Conservation (phyloP, 2,797 vertebrate species). For the Schizothorax lantsangensis region DNA sequence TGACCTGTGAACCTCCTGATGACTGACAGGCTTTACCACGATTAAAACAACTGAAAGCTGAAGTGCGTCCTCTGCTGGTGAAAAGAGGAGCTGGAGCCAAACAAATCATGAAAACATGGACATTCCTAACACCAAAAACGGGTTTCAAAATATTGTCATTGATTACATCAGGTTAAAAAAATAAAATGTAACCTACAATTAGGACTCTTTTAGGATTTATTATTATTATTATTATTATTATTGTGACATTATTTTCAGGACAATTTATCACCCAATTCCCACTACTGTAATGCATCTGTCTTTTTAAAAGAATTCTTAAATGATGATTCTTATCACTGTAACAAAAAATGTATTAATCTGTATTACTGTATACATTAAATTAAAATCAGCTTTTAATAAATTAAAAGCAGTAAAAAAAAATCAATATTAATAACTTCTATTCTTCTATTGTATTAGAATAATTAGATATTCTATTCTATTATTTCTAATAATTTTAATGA, state of each 20-base stretch:
- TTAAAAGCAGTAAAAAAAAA: no score
- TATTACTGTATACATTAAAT: neutral
- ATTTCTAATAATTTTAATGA: neutral
- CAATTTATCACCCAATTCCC: neutral
- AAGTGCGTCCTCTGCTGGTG: constrained; percentile 9
- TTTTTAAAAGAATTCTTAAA: neutral
- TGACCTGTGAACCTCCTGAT: neutral
- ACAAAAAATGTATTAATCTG: neutral
- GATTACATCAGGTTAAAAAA: neutral
- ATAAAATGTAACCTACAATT: neutral
- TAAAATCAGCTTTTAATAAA: neutral
- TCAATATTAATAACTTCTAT: neutral
- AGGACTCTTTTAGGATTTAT: neutral
- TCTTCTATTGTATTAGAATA: neutral
- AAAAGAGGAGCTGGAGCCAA: no score
- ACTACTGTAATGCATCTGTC: neutral
- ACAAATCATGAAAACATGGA: neutral
- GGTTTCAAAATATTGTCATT: neutral
- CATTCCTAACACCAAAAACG: neutral
- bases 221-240: neutral
- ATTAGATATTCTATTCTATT: neutral
- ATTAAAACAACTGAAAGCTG: neutral
- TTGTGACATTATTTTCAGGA: neutral
- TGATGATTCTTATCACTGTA: neutral
- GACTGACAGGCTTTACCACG: neutral